A percentile compares a stretch with the other conserved stretches of the same genome.
These are phyloP conservation scores for Cnemophilus loriae DNA, from an alignment of 2,113 vertebrate species.

Conservation along the genomic window DNA sequence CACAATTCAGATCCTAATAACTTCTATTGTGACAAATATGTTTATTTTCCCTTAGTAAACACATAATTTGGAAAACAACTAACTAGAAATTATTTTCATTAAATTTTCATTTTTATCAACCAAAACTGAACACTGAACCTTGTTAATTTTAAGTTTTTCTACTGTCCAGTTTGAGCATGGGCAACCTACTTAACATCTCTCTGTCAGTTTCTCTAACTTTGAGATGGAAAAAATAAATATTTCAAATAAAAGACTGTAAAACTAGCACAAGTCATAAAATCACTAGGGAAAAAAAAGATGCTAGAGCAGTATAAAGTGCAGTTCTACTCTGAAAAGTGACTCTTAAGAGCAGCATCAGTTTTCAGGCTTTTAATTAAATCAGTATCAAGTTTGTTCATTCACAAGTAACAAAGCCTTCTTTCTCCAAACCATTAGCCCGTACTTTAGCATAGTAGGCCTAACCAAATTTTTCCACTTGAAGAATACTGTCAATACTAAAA, in stretches of 20 bases:
- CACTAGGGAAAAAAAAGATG: background rate
- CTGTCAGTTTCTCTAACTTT: background rate
- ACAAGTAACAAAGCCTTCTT: constrained; percentile 35
- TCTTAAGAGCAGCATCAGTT: background rate
- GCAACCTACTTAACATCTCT: background rate
- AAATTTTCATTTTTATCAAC: background rate
- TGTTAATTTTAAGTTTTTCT: background rate
- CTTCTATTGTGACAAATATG: background rate
- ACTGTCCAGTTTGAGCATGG: background rate
- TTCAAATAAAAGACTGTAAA: background rate
- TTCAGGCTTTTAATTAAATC: constrained; percentile 37
- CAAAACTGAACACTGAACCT: background rate
- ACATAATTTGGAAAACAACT: background rate
- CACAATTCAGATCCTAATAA: background rate
- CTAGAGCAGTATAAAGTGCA: background rate
- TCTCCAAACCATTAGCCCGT: background rate
- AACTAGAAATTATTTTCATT: background rate
- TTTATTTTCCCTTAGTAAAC: background rate
- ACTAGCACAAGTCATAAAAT: background rate
- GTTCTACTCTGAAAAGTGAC: constrained; percentile 17
- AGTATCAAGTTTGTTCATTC: constrained; percentile 1
- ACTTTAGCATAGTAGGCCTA: background rate
- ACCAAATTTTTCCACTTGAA: background rate
- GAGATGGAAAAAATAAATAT: background rate
- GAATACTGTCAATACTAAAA: background rate